A percentile compares a stretch with the other conserved stretches of the same genome.
Conservation (phyloP, 1,140 invertebrate genomes). For the Zaprionus africanus region DNA sequence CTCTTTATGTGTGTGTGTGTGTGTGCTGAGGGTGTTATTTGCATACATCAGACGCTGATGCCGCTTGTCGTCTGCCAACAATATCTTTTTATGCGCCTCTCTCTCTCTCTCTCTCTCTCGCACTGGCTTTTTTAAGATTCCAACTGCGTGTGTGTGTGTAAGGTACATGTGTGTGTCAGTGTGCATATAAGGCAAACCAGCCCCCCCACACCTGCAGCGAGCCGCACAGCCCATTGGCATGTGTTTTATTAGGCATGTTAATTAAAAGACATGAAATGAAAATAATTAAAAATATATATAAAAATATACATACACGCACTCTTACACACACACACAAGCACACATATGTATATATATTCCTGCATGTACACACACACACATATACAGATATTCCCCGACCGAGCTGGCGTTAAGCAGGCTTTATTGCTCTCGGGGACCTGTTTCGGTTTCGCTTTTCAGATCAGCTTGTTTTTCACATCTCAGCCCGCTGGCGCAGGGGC, state of each 20-base stretch:
- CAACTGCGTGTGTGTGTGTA: background rate
- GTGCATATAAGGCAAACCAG: slow-evolving; percentile 27
- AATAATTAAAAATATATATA: slow-evolving; percentile 81
- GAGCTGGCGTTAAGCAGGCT: slow-evolving; percentile 30
- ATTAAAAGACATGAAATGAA: slow-evolving; percentile 84
- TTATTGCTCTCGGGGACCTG: slow-evolving; percentile 28
- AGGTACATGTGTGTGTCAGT: background rate
- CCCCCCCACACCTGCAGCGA: slow-evolving; percentile 16
- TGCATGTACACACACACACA: slow-evolving; percentile 9
- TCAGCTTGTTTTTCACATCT: slow-evolving; percentile 1
- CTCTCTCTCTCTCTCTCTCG: background rate
- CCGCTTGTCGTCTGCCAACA: slow-evolving; percentile 49
- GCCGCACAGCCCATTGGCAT: slow-evolving; percentile 52
- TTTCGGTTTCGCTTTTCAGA: slow-evolving; percentile 22
- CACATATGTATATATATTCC: background rate
- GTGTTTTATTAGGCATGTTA: slow-evolving; percentile 84
- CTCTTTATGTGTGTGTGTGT: slow-evolving; percentile 18
- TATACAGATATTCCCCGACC: background rate
- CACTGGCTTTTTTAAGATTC: background rate
- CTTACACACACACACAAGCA: slow-evolving; percentile 15
- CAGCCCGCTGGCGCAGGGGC: too few species aligned
- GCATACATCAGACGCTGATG: slow-evolving; percentile 69
- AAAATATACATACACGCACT: slow-evolving; percentile 43
- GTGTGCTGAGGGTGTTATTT: slow-evolving; percentile 69
- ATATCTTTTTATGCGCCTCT: slow-evolving; percentile 74